A percentile compares a stretch with the other conserved stretches of the same genome.
These are phyloP conservation scores for Aphidoletes aphidimyza DNA, from an alignment of 2,888 invertebrate genomes.

Conservation along the genomic window DNA sequence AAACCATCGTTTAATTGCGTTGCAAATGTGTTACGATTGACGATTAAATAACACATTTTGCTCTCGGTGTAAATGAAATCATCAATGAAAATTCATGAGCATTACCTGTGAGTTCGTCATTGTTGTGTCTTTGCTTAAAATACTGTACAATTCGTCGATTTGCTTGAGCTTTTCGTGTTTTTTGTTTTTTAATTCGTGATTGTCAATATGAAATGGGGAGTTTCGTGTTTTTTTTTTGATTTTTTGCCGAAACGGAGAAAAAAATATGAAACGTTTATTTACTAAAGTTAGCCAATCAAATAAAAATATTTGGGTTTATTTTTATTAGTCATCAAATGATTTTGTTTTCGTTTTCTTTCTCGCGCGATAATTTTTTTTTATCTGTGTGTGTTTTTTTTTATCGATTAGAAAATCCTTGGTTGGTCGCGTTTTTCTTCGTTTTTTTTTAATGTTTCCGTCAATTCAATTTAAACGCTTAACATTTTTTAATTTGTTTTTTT, in stretches of 20 bases:
- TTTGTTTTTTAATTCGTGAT: neutral
- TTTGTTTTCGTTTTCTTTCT: neutral
- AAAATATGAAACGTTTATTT: neutral
- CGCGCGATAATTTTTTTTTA: neutral
- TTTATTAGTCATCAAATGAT: neutral
- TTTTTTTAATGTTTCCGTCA: neutral
- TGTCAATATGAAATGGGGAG: conserved; percentile 19
- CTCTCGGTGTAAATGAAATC: neutral
- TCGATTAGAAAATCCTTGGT: neutral
- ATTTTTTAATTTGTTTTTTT: no score
- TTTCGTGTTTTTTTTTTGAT: neutral
- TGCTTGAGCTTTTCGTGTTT: neutral
- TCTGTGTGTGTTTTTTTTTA: neutral
- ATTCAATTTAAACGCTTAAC: neutral
- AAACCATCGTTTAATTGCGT: no score
- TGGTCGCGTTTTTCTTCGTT: neutral
- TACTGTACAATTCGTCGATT: conserved; percentile 31
- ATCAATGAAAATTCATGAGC: conserved; percentile 9
- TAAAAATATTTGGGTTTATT: neutral
- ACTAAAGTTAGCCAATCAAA: neutral
- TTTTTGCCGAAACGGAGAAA: neutral
- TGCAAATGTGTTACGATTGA: neutral
- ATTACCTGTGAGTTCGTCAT: conserved; percentile 53
- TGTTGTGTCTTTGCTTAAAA: conserved; percentile 22
- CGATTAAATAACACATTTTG: neutral